phyloP scores from a whole-genome alignment of 2,888 invertebrate species.

The Caenorhabditis sp. region DNA sequence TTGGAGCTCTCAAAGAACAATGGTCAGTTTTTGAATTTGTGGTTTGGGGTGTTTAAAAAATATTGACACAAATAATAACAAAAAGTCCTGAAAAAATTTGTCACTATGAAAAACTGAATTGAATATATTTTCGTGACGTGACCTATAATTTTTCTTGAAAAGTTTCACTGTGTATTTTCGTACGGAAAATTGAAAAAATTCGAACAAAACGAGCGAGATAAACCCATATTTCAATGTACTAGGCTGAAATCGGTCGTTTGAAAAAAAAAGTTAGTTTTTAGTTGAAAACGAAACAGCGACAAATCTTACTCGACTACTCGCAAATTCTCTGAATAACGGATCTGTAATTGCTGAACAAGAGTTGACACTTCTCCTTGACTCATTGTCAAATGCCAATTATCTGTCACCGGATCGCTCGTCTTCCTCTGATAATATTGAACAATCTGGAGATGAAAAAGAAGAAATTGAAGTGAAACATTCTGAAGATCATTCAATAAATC shows the following conservation, averaged over 20 bases:
- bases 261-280: not conserved
- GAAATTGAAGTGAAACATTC: not conserved
- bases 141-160: too few species aligned
- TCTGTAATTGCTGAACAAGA: slow-evolving; percentile 22
- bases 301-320: slow-evolving; percentile 23
- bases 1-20: slow-evolving; percentile 15
- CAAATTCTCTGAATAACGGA: slow-evolving; percentile 20
- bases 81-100: too few species aligned
- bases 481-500: not conserved
- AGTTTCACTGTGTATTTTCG: too few species aligned
- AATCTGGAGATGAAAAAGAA: not conserved
- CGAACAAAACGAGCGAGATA: too few species aligned
- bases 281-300: slow-evolving; percentile 27
- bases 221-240: too few species aligned
- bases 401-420: slow-evolving; percentile 1
- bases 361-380: slow-evolving; percentile 11
- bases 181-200: too few species aligned
- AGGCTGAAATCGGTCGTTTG: not conserved
- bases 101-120: too few species aligned
- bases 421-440: not conserved
- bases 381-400: slow-evolving; percentile 17
- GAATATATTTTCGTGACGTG: too few species aligned
- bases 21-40: slow-evolving; percentile 2
- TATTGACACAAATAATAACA: too few species aligned
- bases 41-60: too few species aligned